Percentiles rank a stretch among this genome's conserved stretches.
Evolutionary conservation across 2,888 invertebrate species (phyloP).

Genomic region (Dryadula phaetusa): DNA sequence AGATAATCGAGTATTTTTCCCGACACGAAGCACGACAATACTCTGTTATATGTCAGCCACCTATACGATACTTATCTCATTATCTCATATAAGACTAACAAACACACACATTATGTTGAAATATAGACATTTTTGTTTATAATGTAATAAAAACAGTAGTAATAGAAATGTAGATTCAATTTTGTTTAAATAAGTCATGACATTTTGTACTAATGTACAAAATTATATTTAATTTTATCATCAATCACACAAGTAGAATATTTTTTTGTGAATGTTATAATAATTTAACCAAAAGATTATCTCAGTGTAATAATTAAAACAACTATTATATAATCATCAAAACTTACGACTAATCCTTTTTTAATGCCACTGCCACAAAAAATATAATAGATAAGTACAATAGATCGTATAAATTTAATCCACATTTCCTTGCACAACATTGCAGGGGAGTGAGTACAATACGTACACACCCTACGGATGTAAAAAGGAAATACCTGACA

Average conservation of each 20-base stretch:
- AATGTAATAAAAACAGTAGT: too few species aligned
- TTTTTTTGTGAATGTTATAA: too few species aligned
- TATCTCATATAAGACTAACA: background rate
- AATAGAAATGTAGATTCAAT: too few species aligned
- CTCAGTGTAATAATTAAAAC: too few species aligned
- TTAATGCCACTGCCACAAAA: background rate
- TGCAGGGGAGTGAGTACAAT: conserved; percentile 59
- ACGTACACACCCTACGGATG: conserved; percentile 58
- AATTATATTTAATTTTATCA: too few species aligned
- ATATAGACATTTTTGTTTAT: too few species aligned
- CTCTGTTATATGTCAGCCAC: conserved; percentile 31
- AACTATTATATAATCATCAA: too few species aligned
- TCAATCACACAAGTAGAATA: too few species aligned
- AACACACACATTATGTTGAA: background rate
- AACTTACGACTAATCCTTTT: too few species aligned
- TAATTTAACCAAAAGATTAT: too few species aligned
- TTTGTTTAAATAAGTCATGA: too few species aligned
- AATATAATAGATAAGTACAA: conserved; percentile 3
- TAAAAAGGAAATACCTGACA: conserved; percentile 49
- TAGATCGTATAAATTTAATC: conserved; percentile 9
- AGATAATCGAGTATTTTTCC: conserved; percentile 40
- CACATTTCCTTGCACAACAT: conserved; percentile 18
- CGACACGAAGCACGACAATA: conserved; percentile 23
- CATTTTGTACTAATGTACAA: too few species aligned
- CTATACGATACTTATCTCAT: background rate